These are phyloP conservation scores for Capitulum mitella DNA, from an alignment of 2,888 invertebrate genomes.

Conservation along the genomic window DNA sequence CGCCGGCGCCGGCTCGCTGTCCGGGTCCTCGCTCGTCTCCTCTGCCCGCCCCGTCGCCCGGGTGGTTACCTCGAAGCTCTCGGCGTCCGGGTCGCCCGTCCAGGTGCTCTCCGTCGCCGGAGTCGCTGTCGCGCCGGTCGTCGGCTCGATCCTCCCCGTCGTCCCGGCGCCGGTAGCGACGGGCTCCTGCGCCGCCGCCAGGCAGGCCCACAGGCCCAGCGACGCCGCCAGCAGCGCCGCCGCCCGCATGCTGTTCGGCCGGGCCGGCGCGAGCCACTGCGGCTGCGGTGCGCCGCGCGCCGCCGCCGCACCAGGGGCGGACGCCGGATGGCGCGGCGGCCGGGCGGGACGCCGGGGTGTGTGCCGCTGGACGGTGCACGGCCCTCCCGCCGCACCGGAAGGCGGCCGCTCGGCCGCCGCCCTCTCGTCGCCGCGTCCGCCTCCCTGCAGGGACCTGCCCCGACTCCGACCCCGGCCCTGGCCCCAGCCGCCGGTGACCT, in stretches of 20 bases:
- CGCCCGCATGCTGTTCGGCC: background rate
- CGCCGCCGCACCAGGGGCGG: background rate
- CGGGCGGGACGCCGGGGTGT: background rate
- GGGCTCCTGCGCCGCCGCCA: background rate
- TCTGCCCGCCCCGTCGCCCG: background rate
- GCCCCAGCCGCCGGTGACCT: too few species aligned
- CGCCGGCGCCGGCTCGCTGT: background rate
- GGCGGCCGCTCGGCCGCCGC: background rate
- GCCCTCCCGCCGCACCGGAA: background rate
- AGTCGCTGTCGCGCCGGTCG: background rate
- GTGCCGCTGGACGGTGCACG: background rate
- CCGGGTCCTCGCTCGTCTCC: background rate
- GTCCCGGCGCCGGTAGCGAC: background rate
- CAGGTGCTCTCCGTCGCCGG: too few species aligned
- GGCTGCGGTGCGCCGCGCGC: background rate
- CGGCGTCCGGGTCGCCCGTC: background rate
- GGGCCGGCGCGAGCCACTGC: background rate
- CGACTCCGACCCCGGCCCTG: too few species aligned
- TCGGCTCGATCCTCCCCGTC: background rate
- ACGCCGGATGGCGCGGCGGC: background rate
- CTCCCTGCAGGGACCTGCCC: too few species aligned
- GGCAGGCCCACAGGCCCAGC: background rate
- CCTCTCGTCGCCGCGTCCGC: too few species aligned
- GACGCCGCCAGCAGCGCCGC: background rate
- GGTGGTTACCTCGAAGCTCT: background rate